Base-by-base conservation (phyloP, 2,888 invertebrate species). In the Hypsopygia costalis region DNA sequence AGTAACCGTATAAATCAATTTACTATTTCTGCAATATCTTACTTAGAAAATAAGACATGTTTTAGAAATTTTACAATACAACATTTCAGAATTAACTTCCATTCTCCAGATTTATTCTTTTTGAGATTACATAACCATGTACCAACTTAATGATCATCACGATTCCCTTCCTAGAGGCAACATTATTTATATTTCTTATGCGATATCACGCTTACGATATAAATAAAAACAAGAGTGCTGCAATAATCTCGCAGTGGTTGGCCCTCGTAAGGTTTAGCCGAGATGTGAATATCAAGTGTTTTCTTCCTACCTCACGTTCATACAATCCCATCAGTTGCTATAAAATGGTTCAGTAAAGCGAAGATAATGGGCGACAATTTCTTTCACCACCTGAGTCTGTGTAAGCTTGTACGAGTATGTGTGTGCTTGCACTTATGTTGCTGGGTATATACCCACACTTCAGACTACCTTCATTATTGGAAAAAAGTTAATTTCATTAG, bases 341-440 rank as follows among this genome's bases (percentile, higher is more conserved):
- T 77, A 75, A 76, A 82, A 78, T 74, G 71, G 75, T 69, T 69
- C 73, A 64, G 68, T 68, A 70, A 63, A 64, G 69, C 72, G 71
- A 60, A 70, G 62, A 64, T 80, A 81, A 82, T 79, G 71, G 78
- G 62, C 62, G 70, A 75, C 81, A 76, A 81, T 81, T 81, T 75
- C 75, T 72, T 76, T 67, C 59, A 64, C 69, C 83, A 83, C 81
- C 83, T 83, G 83, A 68, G 73, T 62, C 74, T 45, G 52, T 43
- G n/a, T n/a, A n/a, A n/a, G n/a, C n/a, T n/a, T n/a, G n/a, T n/a
- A n/a, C n/a, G n/a, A n/a, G n/a, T n/a, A n/a, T n/a, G n/a, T n/a
- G n/a, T n/a, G n/a, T n/a, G n/a, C n/a, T n/a, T n/a, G n/a, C n/a
- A n/a, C n/a, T n/a, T n/a, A n/a, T n/a, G n/a, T n/a, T n/a, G n/a